A percentile compares a stretch with the other conserved stretches of the same genome.
phyloP scores from a whole-genome alignment of 2,888 invertebrate genomes.

The Meandrusa payeni region DNA sequence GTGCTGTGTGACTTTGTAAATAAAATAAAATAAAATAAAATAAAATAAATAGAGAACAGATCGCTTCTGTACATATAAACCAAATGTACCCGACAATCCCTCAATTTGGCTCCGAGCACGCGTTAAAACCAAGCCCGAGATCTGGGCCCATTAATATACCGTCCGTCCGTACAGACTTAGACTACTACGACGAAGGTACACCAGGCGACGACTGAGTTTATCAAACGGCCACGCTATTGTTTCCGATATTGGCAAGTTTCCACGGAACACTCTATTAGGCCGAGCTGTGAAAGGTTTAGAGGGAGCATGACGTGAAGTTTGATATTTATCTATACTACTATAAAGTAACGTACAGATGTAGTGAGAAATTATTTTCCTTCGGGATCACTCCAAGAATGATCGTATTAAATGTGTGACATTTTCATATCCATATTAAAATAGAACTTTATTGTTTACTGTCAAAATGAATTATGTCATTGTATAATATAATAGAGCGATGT shows the following conservation, averaged over 20 bases:
- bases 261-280: slow-evolving; percentile 6
- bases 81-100: slow-evolving; percentile 1
- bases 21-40: too few species aligned
- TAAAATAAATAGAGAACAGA: too few species aligned
- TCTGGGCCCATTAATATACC: slow-evolving; percentile 1
- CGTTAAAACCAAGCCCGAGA: neutral
- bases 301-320: neutral
- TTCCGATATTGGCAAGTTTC: slow-evolving; percentile 21
- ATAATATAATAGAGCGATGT: too few species aligned
- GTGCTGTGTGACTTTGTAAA: too few species aligned
- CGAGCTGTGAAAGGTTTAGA: slow-evolving; percentile 9
- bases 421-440: too few species aligned
- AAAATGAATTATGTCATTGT: too few species aligned
- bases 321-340: too few species aligned
- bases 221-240: slow-evolving; percentile 15
- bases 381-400: too few species aligned
- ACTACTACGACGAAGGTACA: neutral
- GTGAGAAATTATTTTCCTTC: too few species aligned
- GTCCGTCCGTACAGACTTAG: slow-evolving; percentile 4
- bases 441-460: too few species aligned
- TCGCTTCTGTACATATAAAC: neutral
- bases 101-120: slow-evolving; percentile 6
- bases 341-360: too few species aligned
- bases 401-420: too few species aligned
- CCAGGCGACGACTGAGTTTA: slow-evolving; percentile 5